Conservation (phyloP, 2,888 invertebrate species). For the Notodonta dromedarius region DNA sequence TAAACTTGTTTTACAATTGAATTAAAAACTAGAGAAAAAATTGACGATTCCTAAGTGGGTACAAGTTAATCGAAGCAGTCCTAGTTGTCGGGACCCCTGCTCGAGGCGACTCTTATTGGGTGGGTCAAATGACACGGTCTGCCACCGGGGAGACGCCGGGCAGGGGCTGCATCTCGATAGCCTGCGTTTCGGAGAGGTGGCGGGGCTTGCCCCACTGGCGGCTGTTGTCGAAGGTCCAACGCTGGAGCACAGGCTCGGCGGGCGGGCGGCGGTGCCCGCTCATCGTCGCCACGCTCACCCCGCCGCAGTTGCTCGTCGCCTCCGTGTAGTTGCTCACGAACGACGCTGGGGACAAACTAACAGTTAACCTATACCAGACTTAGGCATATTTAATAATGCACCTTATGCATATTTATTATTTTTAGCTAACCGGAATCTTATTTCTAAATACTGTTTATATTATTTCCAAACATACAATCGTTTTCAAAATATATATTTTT, state of each 20-base stretch:
- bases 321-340: slow-evolving; percentile 49
- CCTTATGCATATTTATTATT: too few species aligned
- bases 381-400: too few species aligned
- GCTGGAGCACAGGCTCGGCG: slow-evolving; percentile 44
- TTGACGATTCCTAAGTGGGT: too few species aligned
- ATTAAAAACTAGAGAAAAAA: too few species aligned
- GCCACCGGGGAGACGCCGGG: background rate
- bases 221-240: slow-evolving; percentile 62
- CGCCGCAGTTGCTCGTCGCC: slow-evolving; percentile 27
- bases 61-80: background rate
- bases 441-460: too few species aligned
- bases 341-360: slow-evolving; percentile 49
- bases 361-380: background rate
- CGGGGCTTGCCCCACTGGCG: slow-evolving; percentile 27
- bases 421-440: too few species aligned
- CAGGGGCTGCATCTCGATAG: slow-evolving; percentile 11
- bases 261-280: slow-evolving; percentile 20
- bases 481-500: too few species aligned
- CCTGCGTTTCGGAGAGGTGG: slow-evolving; percentile 9
- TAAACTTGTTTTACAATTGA: too few species aligned
- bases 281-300: slow-evolving; percentile 10
- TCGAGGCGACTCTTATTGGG: background rate
- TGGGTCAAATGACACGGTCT: background rate
- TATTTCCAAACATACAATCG: too few species aligned
- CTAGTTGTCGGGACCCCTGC: background rate